Base-by-base conservation (phyloP, 2,113 vertebrate genomes). In the Perca fluviatilis region DNA sequence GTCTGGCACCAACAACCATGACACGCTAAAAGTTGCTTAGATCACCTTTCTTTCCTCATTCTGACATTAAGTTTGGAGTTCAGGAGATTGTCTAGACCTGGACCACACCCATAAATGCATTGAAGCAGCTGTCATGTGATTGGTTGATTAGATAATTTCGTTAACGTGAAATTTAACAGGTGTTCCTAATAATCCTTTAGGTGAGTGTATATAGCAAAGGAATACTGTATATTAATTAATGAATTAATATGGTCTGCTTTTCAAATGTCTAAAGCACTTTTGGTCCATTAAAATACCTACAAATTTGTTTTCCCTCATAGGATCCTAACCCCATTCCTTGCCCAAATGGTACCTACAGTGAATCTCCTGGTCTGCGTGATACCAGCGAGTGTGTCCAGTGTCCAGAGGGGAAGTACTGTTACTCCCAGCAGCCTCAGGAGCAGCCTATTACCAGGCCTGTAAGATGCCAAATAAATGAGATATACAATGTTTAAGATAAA, bases 291-390 rank as follows among this genome's bases (percentile, higher is more conserved):
- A 66, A 16, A 15, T 25, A 18, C 27, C 8, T 58, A 7, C 1
- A 60, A 67, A 70, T 80, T 21, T 50, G 8, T 63, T 69, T 74
- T 23, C 1, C 43, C 19, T 79, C 21, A 54, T 33, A 97, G 97
- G 94, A 95, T 61, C 95, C 95, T 4, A 95, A 93, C 43, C 95
- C 95, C 2, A 86, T 94, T 66, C 94, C 96, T 3, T 98, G 97
- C 76, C 97, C 97, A 6, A 97, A 95, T 51, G 97, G 97, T 53
- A 98, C 96, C 10, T 98, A 95, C 10, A 65, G 96, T 18, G 92
- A 86, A 23, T 89, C 82, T 56, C 93, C 93, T 23, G 97, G 97
- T 25, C 90, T 97, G 8, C 91, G 95, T 69, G 93, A 96, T 0
- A 69, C 90, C 70, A 95, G 88, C 0, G 96, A 96, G 4, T 98